Percentiles rank a stretch among this genome's conserved stretches.
phyloP scores from a whole-genome alignment of 1,140 invertebrate genomes.

The Gyrodactylus bullatarudis region DNA sequence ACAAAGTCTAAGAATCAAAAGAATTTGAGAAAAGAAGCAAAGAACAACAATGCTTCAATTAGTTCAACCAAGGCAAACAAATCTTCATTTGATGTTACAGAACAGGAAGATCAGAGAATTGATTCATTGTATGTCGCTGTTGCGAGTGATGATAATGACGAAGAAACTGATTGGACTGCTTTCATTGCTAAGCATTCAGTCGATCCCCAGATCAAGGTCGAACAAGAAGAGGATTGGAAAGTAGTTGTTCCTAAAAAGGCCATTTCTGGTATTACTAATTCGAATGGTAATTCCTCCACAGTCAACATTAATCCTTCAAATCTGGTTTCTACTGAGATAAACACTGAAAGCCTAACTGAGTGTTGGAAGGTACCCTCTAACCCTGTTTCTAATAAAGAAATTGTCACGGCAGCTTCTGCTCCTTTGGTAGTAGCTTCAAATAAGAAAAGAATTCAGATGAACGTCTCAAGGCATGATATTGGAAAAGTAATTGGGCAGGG shows the following conservation, averaged over 20 bases:
- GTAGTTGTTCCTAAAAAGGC: not conserved
- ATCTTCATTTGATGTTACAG: too few species aligned
- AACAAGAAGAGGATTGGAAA: not conserved
- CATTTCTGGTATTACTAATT: not conserved
- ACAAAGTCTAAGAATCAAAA: too few species aligned
- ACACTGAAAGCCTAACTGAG: too few species aligned
- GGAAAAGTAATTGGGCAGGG: conserved; percentile 71
- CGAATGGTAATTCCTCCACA: not conserved
- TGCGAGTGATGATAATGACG: not conserved
- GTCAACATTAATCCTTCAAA: too few species aligned
- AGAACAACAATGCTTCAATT: too few species aligned
- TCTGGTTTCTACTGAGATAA: too few species aligned
- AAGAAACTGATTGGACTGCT: not conserved
- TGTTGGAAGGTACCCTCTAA: not conserved
- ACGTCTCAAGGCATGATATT: conserved; percentile 62
- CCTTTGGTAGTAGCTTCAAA: not conserved
- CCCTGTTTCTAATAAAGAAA: not conserved
- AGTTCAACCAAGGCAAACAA: too few species aligned
- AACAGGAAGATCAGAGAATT: too few species aligned
- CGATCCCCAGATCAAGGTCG: not conserved
- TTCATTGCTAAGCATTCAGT: not conserved
- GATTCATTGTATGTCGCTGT: too few species aligned
- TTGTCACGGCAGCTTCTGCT: not conserved
- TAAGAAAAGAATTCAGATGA: conserved; percentile 35
- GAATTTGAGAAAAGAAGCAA: too few species aligned